phyloP scores from a whole-genome alignment of 2,113 vertebrate genomes.

The Neomonachus schauinslandi region DNA sequence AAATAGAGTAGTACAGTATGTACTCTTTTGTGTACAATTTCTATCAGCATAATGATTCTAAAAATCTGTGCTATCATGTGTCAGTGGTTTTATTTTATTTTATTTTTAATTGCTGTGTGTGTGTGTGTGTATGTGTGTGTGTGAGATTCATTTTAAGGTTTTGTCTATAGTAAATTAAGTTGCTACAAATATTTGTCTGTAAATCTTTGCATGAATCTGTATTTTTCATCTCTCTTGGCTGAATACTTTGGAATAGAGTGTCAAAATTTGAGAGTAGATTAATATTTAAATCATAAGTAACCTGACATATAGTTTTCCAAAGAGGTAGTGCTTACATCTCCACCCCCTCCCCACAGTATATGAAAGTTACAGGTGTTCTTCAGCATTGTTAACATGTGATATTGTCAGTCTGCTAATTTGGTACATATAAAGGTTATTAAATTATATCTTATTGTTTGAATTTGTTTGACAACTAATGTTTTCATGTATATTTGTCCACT shows the following conservation, averaged over 20 bases:
- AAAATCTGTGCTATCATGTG: not conserved
- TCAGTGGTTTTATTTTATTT: not conserved
- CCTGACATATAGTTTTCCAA: not conserved
- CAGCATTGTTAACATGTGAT: not conserved
- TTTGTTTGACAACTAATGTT: not conserved
- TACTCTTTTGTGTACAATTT: not conserved
- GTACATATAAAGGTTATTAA: not conserved
- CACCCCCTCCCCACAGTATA: not conserved
- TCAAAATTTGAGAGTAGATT: not conserved
- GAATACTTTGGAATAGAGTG: not conserved
- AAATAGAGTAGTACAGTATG: not conserved
- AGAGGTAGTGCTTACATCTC: not conserved
- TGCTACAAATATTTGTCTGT: not conserved
- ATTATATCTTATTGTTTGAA: not conserved
- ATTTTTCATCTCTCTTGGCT: not conserved
- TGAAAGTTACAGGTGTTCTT: not conserved
- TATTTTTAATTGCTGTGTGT: not conserved
- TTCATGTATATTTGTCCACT: not conserved
- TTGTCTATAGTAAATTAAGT: not conserved
- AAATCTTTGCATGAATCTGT: not conserved
- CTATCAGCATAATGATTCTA: not conserved
- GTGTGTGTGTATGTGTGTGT: too few species aligned
- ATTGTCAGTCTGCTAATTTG: not conserved
- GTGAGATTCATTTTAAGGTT: not conserved
- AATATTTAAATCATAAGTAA: not conserved